Evolutionary conservation across 2,797 vertebrate species (phyloP).

Genomic region (Remorina albescens): DNA sequence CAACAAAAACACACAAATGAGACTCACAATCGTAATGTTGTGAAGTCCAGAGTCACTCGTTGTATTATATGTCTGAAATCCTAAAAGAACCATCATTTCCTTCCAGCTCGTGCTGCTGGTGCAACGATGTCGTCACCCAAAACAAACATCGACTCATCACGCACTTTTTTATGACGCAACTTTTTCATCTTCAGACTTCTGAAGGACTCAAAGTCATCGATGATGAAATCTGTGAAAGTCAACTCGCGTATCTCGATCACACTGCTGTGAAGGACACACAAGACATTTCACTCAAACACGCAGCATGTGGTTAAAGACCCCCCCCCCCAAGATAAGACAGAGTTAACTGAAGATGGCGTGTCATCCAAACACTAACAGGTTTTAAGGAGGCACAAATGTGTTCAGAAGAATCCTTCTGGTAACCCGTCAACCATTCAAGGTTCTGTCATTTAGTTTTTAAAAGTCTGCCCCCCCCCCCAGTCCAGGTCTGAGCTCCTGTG

Average conservation of each 20-base stretch:
- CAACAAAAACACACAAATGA: too few relatives aligned
- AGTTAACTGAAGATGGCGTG: slow-evolving; percentile 3
- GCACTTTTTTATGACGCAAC: not conserved
- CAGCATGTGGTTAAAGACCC: slow-evolving; percentile 5
- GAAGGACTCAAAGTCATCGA: not conserved
- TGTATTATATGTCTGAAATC: too few relatives aligned
- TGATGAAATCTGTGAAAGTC: not conserved
- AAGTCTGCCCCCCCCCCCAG: too few relatives aligned
- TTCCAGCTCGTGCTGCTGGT: too few relatives aligned
- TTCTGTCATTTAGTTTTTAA: too few relatives aligned
- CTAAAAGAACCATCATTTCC: too few relatives aligned
- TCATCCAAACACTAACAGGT: slow-evolving; percentile 7
- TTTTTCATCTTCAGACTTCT: not conserved
- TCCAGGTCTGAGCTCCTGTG: too few relatives aligned
- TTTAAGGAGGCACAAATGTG: slow-evolving; percentile 10
- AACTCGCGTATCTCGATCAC: slow-evolving; percentile 1
- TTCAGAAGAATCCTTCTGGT: slow-evolving; percentile 2
- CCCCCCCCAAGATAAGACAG: not conserved
- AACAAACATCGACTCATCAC: too few relatives aligned
- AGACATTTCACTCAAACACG: not conserved
- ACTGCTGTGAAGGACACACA: slow-evolving; percentile 4
- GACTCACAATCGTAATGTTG: too few relatives aligned
- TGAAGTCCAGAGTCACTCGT: too few relatives aligned
- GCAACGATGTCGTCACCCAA: too few relatives aligned
- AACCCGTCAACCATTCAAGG: too few relatives aligned